Evolutionary conservation across 2,888 invertebrate species (phyloP).

Genomic region (Brachyopa scutellaris): DNA sequence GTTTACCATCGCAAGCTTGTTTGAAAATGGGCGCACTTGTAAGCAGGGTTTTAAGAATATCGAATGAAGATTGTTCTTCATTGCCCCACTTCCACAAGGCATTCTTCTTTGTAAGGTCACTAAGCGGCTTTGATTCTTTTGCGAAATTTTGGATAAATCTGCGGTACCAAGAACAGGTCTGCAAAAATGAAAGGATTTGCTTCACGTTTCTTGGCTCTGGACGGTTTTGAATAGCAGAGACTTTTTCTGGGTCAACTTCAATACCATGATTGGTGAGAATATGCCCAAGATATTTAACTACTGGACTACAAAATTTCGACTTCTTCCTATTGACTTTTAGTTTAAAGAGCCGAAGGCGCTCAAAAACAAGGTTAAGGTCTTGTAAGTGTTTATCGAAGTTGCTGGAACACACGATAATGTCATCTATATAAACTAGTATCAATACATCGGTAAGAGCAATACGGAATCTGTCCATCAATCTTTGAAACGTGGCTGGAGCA

Average conservation of each 20-base stretch:
- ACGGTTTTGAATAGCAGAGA: too few relatives aligned
- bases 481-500: constrained; percentile 3
- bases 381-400: background rate
- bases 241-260: too few relatives aligned
- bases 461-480: background rate
- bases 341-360: background rate
- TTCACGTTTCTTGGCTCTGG: background rate
- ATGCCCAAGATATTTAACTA: background rate
- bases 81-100: constrained; percentile 7
- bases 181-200: constrained; percentile 4
- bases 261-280: constrained; percentile 3
- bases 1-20: too few relatives aligned
- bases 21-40: too few relatives aligned
- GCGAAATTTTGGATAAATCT: background rate
- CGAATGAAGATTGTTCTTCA: too few relatives aligned
- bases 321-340: background rate
- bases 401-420: background rate
- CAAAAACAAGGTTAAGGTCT: background rate
- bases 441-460: too few relatives aligned
- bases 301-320: constrained; percentile 12
- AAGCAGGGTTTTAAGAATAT: too few relatives aligned
- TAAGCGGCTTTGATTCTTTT: too few relatives aligned
- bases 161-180: constrained; percentile 2
- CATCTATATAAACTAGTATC: background rate
- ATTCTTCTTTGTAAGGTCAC: background rate